These are phyloP conservation scores for Episyrphus balteatus DNA, from an alignment of 1,140 invertebrate species.

Conservation along the genomic window DNA sequence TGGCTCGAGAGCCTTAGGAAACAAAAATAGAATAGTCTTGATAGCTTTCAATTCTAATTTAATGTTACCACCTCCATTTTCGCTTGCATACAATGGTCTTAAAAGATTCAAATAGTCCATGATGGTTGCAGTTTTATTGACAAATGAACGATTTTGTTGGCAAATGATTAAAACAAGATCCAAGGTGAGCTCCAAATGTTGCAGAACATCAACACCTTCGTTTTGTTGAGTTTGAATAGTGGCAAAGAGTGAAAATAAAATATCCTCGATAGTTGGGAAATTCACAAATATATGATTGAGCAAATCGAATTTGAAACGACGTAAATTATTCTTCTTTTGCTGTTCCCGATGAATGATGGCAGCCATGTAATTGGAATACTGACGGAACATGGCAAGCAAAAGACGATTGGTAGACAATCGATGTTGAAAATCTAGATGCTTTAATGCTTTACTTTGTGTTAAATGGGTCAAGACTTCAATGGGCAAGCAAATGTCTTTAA, in stretches of 20 bases:
- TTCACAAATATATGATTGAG: slow-evolving; percentile 28
- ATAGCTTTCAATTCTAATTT: slow-evolving; percentile 53
- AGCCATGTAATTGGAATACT: slow-evolving; percentile 28
- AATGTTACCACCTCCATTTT: slow-evolving; percentile 26
- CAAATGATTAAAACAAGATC: slow-evolving; percentile 28
- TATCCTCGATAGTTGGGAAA: slow-evolving; percentile 25
- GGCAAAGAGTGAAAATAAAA: slow-evolving; percentile 20
- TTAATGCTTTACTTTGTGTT: slow-evolving; percentile 11
- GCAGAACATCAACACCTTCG: slow-evolving; percentile 15
- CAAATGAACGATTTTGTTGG: slow-evolving; percentile 29
- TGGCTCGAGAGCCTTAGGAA: slow-evolving; percentile 44
- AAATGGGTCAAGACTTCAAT: slow-evolving; percentile 23
- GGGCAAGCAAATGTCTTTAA: slow-evolving; percentile 28
- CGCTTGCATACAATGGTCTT: slow-evolving; percentile 20
- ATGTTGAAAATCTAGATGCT: slow-evolving; percentile 1
- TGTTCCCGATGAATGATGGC: slow-evolving; percentile 19
- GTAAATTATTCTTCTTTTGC: slow-evolving; percentile 23
- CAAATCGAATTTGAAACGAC: slow-evolving; percentile 31
- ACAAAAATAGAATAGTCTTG: slow-evolving; percentile 47
- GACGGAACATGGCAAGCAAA: slow-evolving; percentile 27
- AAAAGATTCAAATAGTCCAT: slow-evolving; percentile 30
- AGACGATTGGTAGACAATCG: slow-evolving; percentile 15
- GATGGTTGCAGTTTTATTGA: slow-evolving; percentile 28
- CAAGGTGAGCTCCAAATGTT: slow-evolving; percentile 23
- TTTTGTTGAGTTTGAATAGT: slow-evolving; percentile 11